Conservation (phyloP, 1,140 invertebrate species). For the Drosophila micromelanica region DNA sequence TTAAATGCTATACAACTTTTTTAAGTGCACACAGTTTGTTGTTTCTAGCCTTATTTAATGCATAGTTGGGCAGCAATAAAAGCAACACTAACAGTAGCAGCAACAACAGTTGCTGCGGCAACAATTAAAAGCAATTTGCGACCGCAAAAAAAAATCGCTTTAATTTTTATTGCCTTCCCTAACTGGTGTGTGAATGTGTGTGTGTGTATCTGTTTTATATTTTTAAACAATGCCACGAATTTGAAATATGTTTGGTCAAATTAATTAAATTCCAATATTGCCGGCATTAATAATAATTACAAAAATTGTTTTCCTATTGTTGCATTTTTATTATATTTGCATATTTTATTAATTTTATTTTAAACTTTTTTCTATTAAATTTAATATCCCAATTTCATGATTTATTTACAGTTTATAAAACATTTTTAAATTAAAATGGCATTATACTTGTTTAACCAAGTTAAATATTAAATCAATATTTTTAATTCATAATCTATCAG, state of each 20-base stretch:
- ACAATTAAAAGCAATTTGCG: conserved; percentile 61
- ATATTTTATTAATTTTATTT: conserved; percentile 43
- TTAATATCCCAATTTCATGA: conserved; percentile 35
- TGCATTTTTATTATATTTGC: conserved; percentile 36
- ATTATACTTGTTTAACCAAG: conserved; percentile 42
- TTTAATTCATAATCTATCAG: conserved; percentile 1
- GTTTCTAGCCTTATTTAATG: conserved; percentile 54
- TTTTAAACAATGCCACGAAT: conserved; percentile 16
- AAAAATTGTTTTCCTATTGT: conserved; percentile 2
- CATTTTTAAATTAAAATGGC: conserved; percentile 47
- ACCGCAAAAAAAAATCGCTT: conserved; percentile 60
- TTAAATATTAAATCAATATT: conserved; percentile 27
- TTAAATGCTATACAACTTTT: conserved; percentile 46
- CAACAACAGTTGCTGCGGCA: conserved; percentile 19
- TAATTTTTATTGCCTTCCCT: conserved; percentile 39
- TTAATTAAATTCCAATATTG: conserved; percentile 72
- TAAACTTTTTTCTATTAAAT: conserved; percentile 21
- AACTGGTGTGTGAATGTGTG: neutral
- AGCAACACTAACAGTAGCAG: conserved; percentile 13
- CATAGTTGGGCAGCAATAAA: conserved; percentile 26
- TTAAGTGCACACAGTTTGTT: conserved; percentile 23
- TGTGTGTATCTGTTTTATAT: conserved; percentile 1
- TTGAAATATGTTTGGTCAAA: conserved; percentile 61
- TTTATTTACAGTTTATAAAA: conserved; percentile 43
- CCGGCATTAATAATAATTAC: conserved; percentile 64